A percentile compares a stretch with the other conserved stretches of the same genome.
Conservation (phyloP, 1,140 invertebrate genomes). For the Limonius californicus region DNA sequence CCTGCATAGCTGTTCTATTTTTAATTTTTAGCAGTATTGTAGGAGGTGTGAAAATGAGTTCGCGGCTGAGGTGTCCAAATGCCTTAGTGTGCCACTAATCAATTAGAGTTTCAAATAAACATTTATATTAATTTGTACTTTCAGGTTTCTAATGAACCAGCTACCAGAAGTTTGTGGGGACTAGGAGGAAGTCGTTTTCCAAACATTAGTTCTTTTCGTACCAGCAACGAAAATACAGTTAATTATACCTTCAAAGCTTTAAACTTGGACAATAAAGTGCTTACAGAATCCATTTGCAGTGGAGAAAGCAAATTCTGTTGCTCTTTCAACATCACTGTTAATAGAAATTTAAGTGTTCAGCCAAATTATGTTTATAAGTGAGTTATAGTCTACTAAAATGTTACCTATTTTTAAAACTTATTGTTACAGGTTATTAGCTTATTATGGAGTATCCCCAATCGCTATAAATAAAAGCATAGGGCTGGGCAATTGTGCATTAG, state of each 20-base stretch:
- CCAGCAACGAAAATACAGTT: neutral
- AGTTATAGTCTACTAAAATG: neutral
- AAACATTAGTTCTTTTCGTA: neutral
- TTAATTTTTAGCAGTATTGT: too few species aligned
- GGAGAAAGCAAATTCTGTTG: slow-evolving; percentile 1
- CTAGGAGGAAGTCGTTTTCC: neutral
- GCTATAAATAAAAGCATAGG: neutral
- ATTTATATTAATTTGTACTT: too few species aligned
- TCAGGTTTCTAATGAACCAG: too few species aligned
- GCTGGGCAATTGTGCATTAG: neutral
- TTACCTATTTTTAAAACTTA: neutral
- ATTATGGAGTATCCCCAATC: neutral
- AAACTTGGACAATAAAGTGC: neutral
- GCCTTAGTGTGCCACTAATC: too few species aligned
- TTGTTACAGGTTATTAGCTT: neutral
- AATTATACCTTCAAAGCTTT: slow-evolving; percentile 9
- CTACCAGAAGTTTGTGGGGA: too few species aligned
- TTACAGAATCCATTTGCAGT: neutral
- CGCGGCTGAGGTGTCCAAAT: too few species aligned
- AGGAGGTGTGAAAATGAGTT: too few species aligned
- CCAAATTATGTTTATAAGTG: slow-evolving; percentile 11
- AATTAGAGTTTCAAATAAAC: too few species aligned
- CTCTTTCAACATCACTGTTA: neutral
- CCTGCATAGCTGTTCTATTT: too few species aligned
- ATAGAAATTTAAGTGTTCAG: neutral